phyloP scores from a whole-genome alignment of 2,797 vertebrate species.

The Coendou prehensilis region DNA sequence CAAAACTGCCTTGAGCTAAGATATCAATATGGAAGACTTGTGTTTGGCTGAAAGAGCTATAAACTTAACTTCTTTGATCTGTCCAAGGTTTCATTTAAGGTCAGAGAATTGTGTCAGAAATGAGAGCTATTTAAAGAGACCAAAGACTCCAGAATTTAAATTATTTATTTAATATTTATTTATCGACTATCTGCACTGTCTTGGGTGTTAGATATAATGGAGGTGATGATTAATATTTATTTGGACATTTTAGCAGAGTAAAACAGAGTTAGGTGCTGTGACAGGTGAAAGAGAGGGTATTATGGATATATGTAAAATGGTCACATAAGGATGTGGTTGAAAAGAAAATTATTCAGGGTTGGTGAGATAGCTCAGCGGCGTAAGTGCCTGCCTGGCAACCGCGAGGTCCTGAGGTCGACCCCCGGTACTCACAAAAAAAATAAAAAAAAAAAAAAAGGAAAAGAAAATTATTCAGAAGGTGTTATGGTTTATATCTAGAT shows the following conservation, averaged over 20 bases:
- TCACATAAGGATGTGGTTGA: not conserved
- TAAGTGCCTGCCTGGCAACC: too few species aligned
- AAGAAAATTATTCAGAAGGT: not conserved
- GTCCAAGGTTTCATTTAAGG: not conserved
- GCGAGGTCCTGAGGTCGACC: too few species aligned
- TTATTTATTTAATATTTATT: not conserved
- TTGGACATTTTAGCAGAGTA: not conserved
- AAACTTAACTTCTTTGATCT: not conserved
- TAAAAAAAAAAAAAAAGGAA: too few species aligned
- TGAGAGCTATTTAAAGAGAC: not conserved
- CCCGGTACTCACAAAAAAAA: too few species aligned
- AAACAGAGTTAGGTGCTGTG: not conserved
- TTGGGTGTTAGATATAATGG: not conserved
- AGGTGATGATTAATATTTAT: not conserved
- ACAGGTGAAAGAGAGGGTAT: too few species aligned
- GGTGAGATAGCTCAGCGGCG: too few species aligned
- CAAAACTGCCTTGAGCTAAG: not conserved
- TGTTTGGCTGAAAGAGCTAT: not conserved
- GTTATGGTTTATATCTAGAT: too few species aligned
- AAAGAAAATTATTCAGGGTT: not conserved
- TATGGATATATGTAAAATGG: not conserved
- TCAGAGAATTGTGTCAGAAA: not conserved
- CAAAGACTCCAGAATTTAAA: not conserved
- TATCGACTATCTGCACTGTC: not conserved
- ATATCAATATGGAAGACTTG: not conserved